Evolutionary conservation across 2,797 vertebrate species (phyloP), one percentile per base, ranked within the genome.

Genomic region (Mionectes olivaceus): DNA sequence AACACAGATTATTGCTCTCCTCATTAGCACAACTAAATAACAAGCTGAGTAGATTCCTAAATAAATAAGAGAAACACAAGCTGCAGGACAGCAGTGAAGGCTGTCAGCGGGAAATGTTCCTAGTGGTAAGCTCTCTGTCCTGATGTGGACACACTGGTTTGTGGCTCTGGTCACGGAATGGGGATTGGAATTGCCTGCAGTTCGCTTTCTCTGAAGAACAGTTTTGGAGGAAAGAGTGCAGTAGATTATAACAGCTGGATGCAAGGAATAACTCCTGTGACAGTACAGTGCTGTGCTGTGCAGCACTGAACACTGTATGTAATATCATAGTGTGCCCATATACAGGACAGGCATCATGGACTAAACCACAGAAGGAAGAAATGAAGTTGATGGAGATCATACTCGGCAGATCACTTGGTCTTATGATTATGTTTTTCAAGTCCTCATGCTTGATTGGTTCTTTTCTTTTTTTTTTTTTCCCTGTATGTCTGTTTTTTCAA

Each of bases 31-130:
- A 2, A 39, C 59, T 84, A 76, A 78, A 18, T 69, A 82, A 4
- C 13, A 53, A 76, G 37, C 19, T 74, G 49, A 82, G 60, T 1
- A 80, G 17, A 46, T 76, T 44, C 41, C 25, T 64, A 74, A 71
- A 73, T 44, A 90, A 90, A 71, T 18, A 68, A 76, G 87, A 87
- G 37, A 77, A 80, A 55, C 24, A 61, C 8, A 52, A 67, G 11
- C 39, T 73, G 52, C 55, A 86, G 47, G 21, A 47, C 52, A 69
- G 43, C 43, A n/a, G 41, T 10, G 30, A 47, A 85, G 44, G 35
- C 12, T 79, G 43, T 79, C 30, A 75, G 37, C 64, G 74, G 69
- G 32, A 95, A 74, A 59, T 11, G 4, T 28, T 74, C 27, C 11
- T 37, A 10, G 11, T 28, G 32, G 47, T 10, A 33, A 70, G 4